These are phyloP conservation scores for Luperina testacea DNA, from an alignment of 2,888 invertebrate genomes.

Conservation along the genomic window DNA sequence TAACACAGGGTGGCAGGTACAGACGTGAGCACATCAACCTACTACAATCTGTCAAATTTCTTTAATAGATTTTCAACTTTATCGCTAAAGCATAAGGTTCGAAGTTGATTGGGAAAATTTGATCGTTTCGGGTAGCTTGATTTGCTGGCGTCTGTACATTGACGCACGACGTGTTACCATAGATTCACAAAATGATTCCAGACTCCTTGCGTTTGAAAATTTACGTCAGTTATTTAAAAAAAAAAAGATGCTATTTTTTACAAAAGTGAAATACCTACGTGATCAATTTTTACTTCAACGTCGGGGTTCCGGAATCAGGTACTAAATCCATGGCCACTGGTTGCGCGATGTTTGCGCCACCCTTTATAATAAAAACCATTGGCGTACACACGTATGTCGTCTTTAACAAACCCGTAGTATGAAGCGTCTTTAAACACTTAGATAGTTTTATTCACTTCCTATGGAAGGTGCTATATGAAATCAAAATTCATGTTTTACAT, in stretches of 20 bases:
- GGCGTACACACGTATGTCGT: conserved; percentile 16
- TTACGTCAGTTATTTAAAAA: neutral
- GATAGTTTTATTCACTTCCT: conserved; percentile 71
- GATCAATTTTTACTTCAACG: neutral
- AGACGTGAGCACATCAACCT: too few species aligned
- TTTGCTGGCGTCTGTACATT: too few species aligned
- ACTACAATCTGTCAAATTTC: too few species aligned
- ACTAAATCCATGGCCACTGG: neutral
- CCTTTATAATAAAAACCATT: neutral
- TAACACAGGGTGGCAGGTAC: too few species aligned
- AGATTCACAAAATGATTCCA: neutral
- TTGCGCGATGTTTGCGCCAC: neutral
- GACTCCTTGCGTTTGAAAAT: neutral
- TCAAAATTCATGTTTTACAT: conserved; percentile 60
- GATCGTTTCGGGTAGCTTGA: too few species aligned
- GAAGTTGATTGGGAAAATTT: too few species aligned
- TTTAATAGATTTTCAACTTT: too few species aligned
- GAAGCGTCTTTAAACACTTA: conserved; percentile 45
- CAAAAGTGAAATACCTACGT: neutral
- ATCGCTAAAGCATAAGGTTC: too few species aligned
- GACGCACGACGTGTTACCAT: neutral
- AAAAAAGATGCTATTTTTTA: neutral
- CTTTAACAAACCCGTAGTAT: conserved; percentile 23
- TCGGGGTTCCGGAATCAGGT: neutral
- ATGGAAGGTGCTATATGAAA: conserved; percentile 79